Evolutionary conservation across 2,888 invertebrate genomes (phyloP), one percentile per base, ranked within the genome.

Genomic region (Pseudolycoriella hygida): DNA sequence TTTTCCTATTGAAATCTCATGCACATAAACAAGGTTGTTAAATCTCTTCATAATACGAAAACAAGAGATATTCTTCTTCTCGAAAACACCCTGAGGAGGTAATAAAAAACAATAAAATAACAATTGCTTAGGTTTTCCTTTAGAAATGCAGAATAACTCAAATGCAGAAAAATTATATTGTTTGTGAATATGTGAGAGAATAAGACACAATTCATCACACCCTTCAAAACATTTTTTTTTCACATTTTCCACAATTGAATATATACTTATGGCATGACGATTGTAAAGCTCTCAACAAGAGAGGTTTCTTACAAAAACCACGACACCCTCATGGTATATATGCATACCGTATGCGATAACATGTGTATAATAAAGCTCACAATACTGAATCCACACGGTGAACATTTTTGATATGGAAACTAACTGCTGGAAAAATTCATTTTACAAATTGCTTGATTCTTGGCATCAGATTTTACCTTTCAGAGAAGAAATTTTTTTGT

Each of bases 401-500:
- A 34, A 14, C 34, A 12, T 34, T 34, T 34, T 34, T 34, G 4
- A 34, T 34, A 34, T 34, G 34, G 34, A 34, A 34, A 34, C 30
- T 30, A 30, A 30, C 30, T 30, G 30, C 11, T 30, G 30, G 30
- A 11, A 34, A 34, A 34, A 34, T 14, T 34, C 34, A 34, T 34
- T 34, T 34, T 34, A 34, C 34, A 34, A 34, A 34, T 34, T 34
- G 34, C 34, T 34, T 34, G 34, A 34, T 34, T 34, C 34, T 34
- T 34, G 4, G 11, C 11, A 12, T 34, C 15, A 14, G 12, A 14
- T 34, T 34, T 34, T 34, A 8, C 15, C 15, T 12, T 34, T 12
- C 15, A 10, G 34, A 12, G 34, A 34, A 34, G 11, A 34, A 8
- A 34, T 34, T 34, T 34, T 34, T 5, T 14, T 34, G 12, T 34